phyloP scores from a whole-genome alignment of 2,888 invertebrate genomes.

The Terebella lapidaria region DNA sequence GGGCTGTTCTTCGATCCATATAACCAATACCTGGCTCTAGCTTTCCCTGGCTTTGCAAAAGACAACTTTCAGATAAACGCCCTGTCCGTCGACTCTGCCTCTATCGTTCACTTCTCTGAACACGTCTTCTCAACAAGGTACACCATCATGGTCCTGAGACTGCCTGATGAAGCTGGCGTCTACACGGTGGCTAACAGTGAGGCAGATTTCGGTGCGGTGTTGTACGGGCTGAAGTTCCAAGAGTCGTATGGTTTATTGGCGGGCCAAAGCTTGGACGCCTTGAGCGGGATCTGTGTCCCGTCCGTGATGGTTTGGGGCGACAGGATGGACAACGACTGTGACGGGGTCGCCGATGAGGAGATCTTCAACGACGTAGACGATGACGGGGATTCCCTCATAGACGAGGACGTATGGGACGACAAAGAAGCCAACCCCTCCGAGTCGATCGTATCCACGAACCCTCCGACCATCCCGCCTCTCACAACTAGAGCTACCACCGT shows the following conservation, averaged over 20 bases:
- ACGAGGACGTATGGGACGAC: conserved; percentile 19
- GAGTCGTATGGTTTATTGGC: conserved; percentile 34
- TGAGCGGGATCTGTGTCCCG: conserved; percentile 10
- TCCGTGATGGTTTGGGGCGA: conserved; percentile 10
- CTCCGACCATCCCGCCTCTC: not conserved
- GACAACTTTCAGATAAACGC: conserved; percentile 13
- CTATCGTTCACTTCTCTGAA: conserved; percentile 17
- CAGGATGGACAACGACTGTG: conserved; percentile 27
- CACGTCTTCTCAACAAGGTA: conserved; percentile 2
- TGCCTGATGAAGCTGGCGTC: not conserved
- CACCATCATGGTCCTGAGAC: not conserved
- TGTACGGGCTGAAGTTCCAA: conserved; percentile 31
- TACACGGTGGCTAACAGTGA: not conserved
- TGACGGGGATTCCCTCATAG: conserved; percentile 21
- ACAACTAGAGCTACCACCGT: too few species aligned
- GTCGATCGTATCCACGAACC: not conserved
- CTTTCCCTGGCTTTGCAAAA: not conserved
- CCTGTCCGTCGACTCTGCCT: not conserved
- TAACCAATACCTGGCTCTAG: conserved; percentile 16
- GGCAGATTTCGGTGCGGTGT: conserved; percentile 29
- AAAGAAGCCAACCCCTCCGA: not conserved
- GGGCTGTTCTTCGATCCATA: conserved; percentile 12
- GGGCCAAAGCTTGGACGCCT: conserved; percentile 20
- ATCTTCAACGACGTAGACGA: conserved; percentile 17
- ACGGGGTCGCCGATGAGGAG: conserved; percentile 25